Evolutionary conservation across 2,888 invertebrate species (phyloP).

Genomic region (Erannis defoliaria): DNA sequence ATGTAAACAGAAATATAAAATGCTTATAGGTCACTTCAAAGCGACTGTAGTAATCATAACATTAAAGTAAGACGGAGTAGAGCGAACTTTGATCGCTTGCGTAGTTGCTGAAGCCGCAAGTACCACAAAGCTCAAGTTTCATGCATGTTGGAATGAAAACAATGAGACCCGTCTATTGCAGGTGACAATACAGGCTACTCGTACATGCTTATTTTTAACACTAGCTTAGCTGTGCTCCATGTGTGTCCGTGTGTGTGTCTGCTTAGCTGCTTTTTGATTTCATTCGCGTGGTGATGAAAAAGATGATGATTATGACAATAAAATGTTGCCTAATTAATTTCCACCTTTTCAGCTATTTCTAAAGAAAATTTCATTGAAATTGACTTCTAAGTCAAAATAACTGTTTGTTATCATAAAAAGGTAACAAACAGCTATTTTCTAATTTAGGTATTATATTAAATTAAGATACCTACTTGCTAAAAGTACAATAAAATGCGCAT

Average conservation of each 20-base stretch:
- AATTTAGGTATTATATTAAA: no score
- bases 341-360: no score
- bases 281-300: no score
- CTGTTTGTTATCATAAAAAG: no score
- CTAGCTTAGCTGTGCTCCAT: no score
- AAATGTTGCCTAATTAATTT: no score
- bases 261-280: no score
- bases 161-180: conserved; percentile 66
- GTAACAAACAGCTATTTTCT: no score
- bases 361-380: no score
- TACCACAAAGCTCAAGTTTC: conserved; percentile 68
- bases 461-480: neutral
- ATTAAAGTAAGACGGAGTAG: conserved; percentile 45
- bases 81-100: conserved; percentile 45
- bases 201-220: neutral
- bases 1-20: conserved; percentile 36
- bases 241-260: no score
- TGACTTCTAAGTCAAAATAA: no score
- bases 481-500: conserved; percentile 27
- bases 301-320: no score
- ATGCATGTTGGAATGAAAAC: conserved; percentile 67
- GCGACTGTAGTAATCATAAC: conserved; percentile 34
- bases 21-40: conserved; percentile 14
- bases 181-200: conserved; percentile 60
- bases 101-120: conserved; percentile 61